A percentile compares a stretch with the other conserved stretches of the same genome.
These are phyloP conservation scores for Pelodiscus sinensis DNA, from an alignment of 2,113 vertebrate species.

Conservation along the genomic window DNA sequence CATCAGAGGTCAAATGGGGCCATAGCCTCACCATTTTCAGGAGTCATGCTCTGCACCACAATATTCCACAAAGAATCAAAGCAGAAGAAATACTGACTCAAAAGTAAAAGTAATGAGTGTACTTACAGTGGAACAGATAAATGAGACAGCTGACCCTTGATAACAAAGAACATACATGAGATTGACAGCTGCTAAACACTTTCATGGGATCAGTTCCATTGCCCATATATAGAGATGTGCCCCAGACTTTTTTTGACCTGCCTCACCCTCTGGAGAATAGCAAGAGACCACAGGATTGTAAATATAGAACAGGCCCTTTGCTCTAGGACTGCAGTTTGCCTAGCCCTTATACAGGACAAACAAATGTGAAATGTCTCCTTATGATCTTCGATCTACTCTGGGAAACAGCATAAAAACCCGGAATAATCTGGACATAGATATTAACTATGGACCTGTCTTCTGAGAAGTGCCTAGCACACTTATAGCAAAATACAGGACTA, in stretches of 20 bases:
- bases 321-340: background rate
- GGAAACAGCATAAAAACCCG: background rate
- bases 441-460: background rate
- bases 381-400: background rate
- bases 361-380: background rate
- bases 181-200: background rate
- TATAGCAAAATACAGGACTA: no score
- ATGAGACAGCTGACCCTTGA: conserved; percentile 38
- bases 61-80: background rate
- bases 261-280: background rate
- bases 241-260: background rate
- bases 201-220: background rate
- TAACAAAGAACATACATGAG: background rate
- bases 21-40: background rate
- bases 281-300: background rate
- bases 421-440: background rate
- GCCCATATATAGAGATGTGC: background rate
- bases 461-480: background rate
- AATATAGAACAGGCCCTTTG: background rate
- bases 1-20: background rate
- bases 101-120: background rate
- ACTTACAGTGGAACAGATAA: conserved; percentile 26
- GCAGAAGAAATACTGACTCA: background rate
- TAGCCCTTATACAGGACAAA: background rate
- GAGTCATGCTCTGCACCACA: background rate